phyloP scores from a whole-genome alignment of 2,797 vertebrate species.

The Naso thynnoides region DNA sequence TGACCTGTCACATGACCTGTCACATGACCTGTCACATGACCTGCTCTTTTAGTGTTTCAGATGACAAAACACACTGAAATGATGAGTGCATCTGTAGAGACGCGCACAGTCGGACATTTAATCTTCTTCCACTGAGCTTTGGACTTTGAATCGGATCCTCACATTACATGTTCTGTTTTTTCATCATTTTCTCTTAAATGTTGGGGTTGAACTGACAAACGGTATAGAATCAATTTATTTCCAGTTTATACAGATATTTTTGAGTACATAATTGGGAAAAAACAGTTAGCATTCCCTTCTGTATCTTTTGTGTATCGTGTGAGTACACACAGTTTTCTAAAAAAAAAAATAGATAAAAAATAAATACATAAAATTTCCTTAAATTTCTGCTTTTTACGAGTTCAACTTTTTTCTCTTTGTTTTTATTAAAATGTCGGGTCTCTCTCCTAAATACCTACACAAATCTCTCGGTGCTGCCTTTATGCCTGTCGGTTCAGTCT shows the following conservation, averaged over 20 bases:
- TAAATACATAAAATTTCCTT: conserved; percentile 1
- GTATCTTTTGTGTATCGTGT: conserved; percentile 64
- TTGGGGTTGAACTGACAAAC: conserved; percentile 15
- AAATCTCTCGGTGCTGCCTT: background rate
- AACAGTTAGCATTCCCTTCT: conserved; percentile 65
- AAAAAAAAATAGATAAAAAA: conserved; percentile 51
- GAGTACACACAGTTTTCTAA: conserved; percentile 67
- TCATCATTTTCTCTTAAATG: conserved; percentile 17
- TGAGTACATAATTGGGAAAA: conserved; percentile 52
- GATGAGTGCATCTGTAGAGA: conserved; percentile 22
- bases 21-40: background rate
- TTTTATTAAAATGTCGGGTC: background rate
- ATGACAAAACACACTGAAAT: conserved; percentile 23
- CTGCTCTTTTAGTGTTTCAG: background rate
- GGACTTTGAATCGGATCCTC: conserved; percentile 6
- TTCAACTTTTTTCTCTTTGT: background rate
- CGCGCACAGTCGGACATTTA: conserved; percentile 18
- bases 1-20: background rate
- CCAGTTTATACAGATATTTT: conserved; percentile 78
- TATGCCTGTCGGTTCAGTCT: background rate
- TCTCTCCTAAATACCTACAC: background rate
- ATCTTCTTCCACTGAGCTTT: conserved; percentile 42
- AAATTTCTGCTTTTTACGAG: background rate
- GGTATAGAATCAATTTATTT: conserved; percentile 45
- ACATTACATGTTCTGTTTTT: background rate